Conservation (phyloP, 2,113 vertebrate genomes). For the Thymallus thymallus region DNA sequence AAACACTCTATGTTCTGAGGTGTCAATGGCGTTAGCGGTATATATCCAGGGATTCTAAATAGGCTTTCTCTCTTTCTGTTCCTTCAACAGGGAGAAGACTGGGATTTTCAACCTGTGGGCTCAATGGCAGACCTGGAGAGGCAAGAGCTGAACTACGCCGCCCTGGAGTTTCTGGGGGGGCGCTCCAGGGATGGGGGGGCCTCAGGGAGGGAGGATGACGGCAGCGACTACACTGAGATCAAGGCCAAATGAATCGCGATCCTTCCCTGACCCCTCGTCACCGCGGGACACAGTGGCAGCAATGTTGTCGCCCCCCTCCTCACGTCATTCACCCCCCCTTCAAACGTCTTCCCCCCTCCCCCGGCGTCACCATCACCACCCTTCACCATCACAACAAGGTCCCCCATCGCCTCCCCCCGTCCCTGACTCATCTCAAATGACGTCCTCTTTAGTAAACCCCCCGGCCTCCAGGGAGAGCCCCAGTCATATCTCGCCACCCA, state of each 20-base stretch:
- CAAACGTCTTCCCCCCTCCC: constrained; percentile 9
- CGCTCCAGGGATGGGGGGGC: constrained; percentile 65
- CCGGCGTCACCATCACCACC: constrained; percentile 26
- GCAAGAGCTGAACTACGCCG: constrained; percentile 78
- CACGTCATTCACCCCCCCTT: constrained; percentile 10
- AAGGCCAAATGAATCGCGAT: constrained; percentile 81
- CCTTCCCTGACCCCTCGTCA: constrained; percentile 78
- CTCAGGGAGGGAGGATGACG: constrained; percentile 73
- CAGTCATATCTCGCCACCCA: constrained; percentile 29
- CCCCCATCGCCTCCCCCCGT: constrained; percentile 29
- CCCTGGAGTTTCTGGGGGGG: constrained; percentile 71
- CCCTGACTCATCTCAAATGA: constrained; percentile 19
- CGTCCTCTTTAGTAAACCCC: background rate
- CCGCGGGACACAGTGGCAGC: constrained; percentile 67
- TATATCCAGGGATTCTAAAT: constrained; percentile 31
- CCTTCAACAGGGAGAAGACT: constrained; percentile 75
- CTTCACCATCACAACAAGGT: constrained; percentile 21
- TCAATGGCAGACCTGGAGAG: constrained; percentile 73
- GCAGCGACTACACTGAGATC: constrained; percentile 77
- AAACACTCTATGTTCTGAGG: constrained; percentile 9
- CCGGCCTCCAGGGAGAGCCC: constrained; percentile 27
- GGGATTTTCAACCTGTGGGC: constrained; percentile 77
- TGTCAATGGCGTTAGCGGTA: constrained; percentile 1
- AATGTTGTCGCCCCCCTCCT: background rate
- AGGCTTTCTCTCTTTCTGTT: constrained; percentile 12